A percentile compares a stretch with the other conserved stretches of the same genome.
Conservation (phyloP, 2,797 vertebrate species). For the Ciconia nigra region DNA sequence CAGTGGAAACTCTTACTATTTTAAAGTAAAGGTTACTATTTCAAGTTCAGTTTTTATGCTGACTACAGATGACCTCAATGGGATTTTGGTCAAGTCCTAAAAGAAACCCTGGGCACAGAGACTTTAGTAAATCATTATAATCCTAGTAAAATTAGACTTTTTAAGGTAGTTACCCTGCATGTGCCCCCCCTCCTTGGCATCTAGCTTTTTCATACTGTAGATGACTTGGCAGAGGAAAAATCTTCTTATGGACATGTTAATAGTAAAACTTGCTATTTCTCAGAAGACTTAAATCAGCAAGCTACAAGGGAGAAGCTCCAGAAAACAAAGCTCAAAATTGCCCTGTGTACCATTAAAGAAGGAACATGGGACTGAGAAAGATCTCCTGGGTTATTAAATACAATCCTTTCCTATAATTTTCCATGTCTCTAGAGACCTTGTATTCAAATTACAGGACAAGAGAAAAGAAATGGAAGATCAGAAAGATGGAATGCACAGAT, state of each 20-base stretch:
- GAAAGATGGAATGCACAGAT: not conserved
- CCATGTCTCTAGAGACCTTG: not conserved
- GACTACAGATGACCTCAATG: not conserved
- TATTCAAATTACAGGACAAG: not conserved
- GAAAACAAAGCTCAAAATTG: not conserved
- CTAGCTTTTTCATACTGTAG: not conserved
- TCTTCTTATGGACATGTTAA: not conserved
- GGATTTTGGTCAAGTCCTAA: not conserved
- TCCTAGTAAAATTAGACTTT: not conserved
- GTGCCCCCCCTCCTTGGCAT: not conserved
- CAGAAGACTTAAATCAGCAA: not conserved
- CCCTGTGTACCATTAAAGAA: not conserved
- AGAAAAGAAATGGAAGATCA: not conserved
- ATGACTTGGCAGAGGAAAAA: not conserved
- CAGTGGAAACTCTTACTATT: not conserved
- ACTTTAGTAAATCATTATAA: not conserved
- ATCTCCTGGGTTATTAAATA: not conserved
- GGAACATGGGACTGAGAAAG: not conserved
- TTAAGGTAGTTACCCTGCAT: not conserved
- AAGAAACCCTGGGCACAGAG: not conserved
- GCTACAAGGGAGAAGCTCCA: not conserved
- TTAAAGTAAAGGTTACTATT: not conserved
- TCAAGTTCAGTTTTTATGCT: not conserved
- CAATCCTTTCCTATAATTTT: not conserved
- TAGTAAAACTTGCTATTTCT: not conserved